Percentiles rank a stretch among this genome's conserved stretches.
phyloP scores from a whole-genome alignment of 2,888 invertebrate species.

The Neoaliturus tenellus region DNA sequence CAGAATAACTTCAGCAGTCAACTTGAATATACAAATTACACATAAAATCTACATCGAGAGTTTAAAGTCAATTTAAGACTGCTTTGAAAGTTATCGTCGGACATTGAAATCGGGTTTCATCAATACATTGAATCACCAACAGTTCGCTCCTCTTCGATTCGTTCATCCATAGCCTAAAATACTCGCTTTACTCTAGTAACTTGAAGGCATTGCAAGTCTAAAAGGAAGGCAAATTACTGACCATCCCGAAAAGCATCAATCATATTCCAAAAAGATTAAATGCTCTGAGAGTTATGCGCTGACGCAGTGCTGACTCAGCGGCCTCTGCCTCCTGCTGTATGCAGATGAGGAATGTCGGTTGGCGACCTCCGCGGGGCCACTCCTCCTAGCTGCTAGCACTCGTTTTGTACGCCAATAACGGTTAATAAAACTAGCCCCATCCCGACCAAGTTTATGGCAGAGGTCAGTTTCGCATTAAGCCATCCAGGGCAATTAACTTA shows the following conservation, averaged over 20 bases:
- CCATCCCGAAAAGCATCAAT: neutral
- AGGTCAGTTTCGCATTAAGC: neutral
- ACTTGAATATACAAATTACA: too few species aligned
- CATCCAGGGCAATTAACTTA: too few species aligned
- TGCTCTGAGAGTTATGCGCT: neutral
- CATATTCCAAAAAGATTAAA: neutral
- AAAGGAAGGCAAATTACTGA: neutral
- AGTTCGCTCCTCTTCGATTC: too few species aligned
- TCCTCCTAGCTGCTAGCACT: neutral
- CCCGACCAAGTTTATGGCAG: neutral
- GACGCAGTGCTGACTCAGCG: neutral
- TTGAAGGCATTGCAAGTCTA: neutral
- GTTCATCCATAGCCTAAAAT: too few species aligned
- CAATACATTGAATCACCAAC: too few species aligned
- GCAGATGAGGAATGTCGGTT: neutral
- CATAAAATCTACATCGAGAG: too few species aligned
- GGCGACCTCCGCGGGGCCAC: neutral
- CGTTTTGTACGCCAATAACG: neutral
- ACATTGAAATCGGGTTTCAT: too few species aligned
- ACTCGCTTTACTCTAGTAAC: too few species aligned
- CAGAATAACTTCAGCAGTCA: too few species aligned
- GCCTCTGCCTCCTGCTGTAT: constrained; percentile 11
- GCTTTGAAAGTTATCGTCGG: too few species aligned
- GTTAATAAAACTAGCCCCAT: neutral
- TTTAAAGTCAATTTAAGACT: too few species aligned